Conservation (phyloP, 2,888 invertebrate genomes). For the Esperia sulphurella region DNA sequence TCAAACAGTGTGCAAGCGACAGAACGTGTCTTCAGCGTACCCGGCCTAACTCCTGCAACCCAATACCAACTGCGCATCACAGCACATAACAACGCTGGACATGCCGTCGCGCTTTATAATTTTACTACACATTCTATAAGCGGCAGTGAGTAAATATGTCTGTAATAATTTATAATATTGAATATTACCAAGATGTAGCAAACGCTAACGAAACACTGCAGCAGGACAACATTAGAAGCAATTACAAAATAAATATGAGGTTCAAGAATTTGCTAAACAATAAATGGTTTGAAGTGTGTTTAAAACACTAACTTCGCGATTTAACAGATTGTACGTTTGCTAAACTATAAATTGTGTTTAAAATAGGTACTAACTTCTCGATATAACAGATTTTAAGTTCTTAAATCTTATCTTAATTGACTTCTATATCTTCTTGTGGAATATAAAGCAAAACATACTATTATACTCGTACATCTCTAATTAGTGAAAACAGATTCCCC, state of each 20-base stretch:
- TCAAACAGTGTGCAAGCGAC: constrained; percentile 90
- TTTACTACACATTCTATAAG: constrained; percentile 89
- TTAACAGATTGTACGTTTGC: too few relatives aligned
- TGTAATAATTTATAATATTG: not conserved
- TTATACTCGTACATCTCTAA: too few relatives aligned
- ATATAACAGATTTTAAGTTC: too few relatives aligned
- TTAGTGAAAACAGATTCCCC: too few relatives aligned
- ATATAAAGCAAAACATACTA: too few relatives aligned
- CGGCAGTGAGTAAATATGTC: constrained; percentile 85
- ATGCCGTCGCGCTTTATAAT: constrained; percentile 89
- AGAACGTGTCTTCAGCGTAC: constrained; percentile 89
- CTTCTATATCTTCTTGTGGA: too few relatives aligned
- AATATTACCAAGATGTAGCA: not conserved
- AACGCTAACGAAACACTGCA: not conserved
- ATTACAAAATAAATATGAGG: not conserved
- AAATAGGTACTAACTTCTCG: too few relatives aligned
- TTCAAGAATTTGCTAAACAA: too few relatives aligned
- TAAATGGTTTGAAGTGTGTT: too few relatives aligned
- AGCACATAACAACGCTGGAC: constrained; percentile 93
- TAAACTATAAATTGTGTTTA: too few relatives aligned
- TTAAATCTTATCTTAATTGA: too few relatives aligned
- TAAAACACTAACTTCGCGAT: too few relatives aligned
- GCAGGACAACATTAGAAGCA: not conserved
- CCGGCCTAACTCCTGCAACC: constrained; percentile 86
- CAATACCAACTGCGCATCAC: constrained; percentile 87